Conservation (phyloP, 2,797 vertebrate genomes). For the Pelochelys cantorii region DNA sequence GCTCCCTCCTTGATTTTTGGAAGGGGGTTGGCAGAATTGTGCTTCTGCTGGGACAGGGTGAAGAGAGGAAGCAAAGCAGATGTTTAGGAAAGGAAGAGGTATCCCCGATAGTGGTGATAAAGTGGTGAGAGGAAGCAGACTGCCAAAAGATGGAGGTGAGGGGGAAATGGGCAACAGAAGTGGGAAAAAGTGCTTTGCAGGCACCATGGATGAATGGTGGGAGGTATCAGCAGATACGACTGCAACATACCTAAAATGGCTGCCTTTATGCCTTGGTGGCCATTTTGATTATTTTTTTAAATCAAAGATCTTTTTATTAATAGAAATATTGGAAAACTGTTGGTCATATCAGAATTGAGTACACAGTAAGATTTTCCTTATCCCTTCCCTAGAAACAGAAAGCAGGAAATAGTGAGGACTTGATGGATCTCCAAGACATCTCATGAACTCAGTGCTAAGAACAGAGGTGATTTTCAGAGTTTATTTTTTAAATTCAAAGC, state of each 20-base stretch:
- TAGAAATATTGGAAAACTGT: background rate
- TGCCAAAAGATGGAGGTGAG: background rate
- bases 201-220: background rate
- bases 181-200: background rate
- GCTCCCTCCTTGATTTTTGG: background rate
- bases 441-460: background rate
- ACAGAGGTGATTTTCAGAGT: slow-evolving; percentile 45
- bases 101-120: background rate
- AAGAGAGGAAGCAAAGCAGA: background rate
- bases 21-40: background rate
- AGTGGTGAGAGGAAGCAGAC: background rate
- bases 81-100: background rate
- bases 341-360: background rate
- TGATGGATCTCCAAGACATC: slow-evolving; percentile 4
- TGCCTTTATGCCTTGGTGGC: background rate
- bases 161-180: background rate
- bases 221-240: fast-evolving
- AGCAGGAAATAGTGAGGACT: background rate
- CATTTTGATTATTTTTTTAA: background rate
- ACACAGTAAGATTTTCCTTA: background rate
- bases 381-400: background rate
- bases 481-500: slow-evolving; percentile 50
- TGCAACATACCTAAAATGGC: background rate
- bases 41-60: background rate
- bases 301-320: background rate